Conservation (phyloP, 2,888 invertebrate species). For the Cephonodes hylas region DNA sequence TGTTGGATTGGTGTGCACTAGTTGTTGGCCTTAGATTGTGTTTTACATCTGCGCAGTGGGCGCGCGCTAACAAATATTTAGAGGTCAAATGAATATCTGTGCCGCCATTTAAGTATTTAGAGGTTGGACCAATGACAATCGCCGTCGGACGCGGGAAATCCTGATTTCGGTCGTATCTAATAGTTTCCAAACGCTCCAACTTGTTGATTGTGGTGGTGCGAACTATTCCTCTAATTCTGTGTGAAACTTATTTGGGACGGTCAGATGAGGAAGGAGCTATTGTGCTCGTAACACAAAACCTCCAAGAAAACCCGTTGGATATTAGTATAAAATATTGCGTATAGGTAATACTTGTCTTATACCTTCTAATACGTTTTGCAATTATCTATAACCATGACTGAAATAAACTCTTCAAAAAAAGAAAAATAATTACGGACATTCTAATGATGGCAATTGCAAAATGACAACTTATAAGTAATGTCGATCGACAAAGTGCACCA, state of each 20-base stretch:
- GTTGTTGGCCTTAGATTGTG: slow-evolving; percentile 4
- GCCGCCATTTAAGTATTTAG: neutral
- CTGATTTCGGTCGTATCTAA: neutral
- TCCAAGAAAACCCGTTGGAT: no score
- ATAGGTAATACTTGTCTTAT: no score
- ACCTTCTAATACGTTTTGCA: no score
- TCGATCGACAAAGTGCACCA: neutral
- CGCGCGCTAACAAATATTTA: slow-evolving; percentile 8
- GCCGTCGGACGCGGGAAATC: neutral
- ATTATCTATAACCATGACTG: no score
- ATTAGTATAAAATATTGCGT: no score
- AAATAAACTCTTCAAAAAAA: neutral
- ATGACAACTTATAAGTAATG: neutral
- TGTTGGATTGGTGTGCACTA: neutral
- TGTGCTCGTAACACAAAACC: neutral
- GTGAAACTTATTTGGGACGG: neutral
- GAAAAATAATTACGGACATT: neutral
- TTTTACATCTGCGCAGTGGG: slow-evolving; percentile 3
- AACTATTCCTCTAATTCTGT: neutral
- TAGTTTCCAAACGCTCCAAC: neutral
- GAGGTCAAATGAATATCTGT: slow-evolving; percentile 10
- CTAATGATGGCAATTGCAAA: neutral
- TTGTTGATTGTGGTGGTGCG: neutral
- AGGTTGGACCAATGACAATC: slow-evolving; percentile 6
- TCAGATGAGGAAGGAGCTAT: neutral